Base-by-base conservation (phyloP, 2,888 invertebrate genomes). In the Tetropium fuscum region DNA sequence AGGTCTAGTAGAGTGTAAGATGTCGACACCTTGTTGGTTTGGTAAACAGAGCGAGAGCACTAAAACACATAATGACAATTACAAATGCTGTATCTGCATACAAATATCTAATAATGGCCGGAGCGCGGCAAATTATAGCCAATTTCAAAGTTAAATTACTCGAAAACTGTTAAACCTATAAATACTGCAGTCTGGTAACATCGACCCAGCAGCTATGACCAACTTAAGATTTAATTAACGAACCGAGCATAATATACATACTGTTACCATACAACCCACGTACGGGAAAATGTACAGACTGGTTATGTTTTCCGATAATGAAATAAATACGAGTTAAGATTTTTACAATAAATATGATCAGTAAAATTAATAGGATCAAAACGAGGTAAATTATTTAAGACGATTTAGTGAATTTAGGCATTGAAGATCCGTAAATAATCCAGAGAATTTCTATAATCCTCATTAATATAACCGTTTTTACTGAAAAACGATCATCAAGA, bases 1-100 rank as follows among this genome's bases (percentile, higher is more conserved):
- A 40, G 20, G 19, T 40, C 20, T 19, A 11, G 16, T 10, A 7
- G 20, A 8, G 22, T 38, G 19, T 7, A 13, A 27, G 30, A 16
- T 32, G 44, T 16, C 44, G 22, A 44, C 20, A 15, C 18, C 48
- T 36, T 48, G 36, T 48, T 34, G 19, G 34, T 34, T 3, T 4
- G 19, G 20, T 36, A 48, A 48, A 13, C 15, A 13, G n/a, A 15
- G 13, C n/a, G n/a, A n/a, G 15, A 15, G n/a, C 20, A 36, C 48
- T 36, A 48, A 48, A 48, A 15, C 25, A 43, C 49, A 40, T 74
- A 74, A 76, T 72, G 74, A 70, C 71, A 73, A 74, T 71, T 73
- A 68, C 69, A 70, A 71, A 72, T 70, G 64, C 60, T 58, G 65
- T 64, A 73, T 74, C 71, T 71, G 75, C 75, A 76, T 76, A 74